phyloP scores from a whole-genome alignment of 2,888 invertebrate genomes.

The Rhimphoctona megacephalus region DNA sequence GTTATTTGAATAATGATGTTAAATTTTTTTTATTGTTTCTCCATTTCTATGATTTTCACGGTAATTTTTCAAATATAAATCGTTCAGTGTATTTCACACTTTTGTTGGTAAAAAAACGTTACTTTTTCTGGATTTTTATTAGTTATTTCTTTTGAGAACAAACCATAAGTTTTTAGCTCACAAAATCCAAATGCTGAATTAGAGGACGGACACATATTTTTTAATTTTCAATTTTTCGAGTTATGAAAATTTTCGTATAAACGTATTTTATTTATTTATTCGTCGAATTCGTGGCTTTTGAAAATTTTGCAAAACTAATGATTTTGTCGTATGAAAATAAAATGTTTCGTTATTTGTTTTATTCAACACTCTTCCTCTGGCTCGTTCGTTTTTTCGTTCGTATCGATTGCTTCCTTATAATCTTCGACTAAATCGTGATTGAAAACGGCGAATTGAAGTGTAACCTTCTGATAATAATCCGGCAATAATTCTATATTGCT shows the following conservation, averaged over 20 bases:
- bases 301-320: conserved; percentile 33
- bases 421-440: conserved; percentile 83
- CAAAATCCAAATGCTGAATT: background rate
- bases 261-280: conserved; percentile 17
- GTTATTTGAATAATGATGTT: background rate
- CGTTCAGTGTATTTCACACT: background rate
- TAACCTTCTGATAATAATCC: conserved; percentile 94
- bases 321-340: conserved; percentile 46
- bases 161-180: background rate
- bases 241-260: background rate
- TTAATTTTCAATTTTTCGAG: background rate
- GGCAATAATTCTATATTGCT: conserved; percentile 93
- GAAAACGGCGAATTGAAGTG: conserved; percentile 92
- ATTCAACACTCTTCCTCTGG: conserved; percentile 53
- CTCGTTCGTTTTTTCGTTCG: conserved; percentile 24
- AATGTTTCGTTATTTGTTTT: conserved; percentile 1
- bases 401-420: conserved; percentile 16
- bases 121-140: background rate
- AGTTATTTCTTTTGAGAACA: too few relatives aligned
- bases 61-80: too few relatives aligned
- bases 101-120: background rate
- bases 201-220: background rate
- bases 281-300: conserved; percentile 13
- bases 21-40: background rate
- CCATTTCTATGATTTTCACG: background rate